Evolutionary conservation across 2,113 vertebrate genomes (phyloP), one percentile per base, ranked within the genome.

Genomic region (Microtus richardsoni): DNA sequence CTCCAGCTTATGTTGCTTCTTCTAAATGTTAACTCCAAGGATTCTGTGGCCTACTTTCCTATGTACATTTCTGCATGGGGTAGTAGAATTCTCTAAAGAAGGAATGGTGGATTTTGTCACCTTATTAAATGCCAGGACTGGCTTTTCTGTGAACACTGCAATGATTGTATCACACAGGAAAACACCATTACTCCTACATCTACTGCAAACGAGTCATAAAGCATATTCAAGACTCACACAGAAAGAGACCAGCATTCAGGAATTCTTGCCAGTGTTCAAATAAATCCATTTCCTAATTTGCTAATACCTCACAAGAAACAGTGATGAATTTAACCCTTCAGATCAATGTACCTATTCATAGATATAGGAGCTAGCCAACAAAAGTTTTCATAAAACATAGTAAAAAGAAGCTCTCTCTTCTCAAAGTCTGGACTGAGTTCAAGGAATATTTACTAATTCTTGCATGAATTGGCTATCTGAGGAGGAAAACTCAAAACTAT

Each of bases 101-200:
- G 78, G 14, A 91, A 26, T 82, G 52, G 71, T 73, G 8, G 24
- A 1, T 82, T 96, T 94, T 80, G 54, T 54, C 87, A 93, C 47
- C 16, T 49, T 75, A 64, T 86, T 91, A 82, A 91, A 44, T 68
- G 19, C 16, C 33, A 77, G 86, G 39, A 91, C 17, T 68, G 12
- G 44, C 22, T 89, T 96, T 86, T 88, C 74, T 74, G 36, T n/a
- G 52, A 96, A 96, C 91, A 94, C 73, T 94, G 39, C 89, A 68
- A 78, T 52, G 62, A 74, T 89, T 91, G 36, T 96, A 74, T 68
- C 74, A 62, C 22, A 30, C 60, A 30, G 10, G 41, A 78, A 91
- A 95, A n/a, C 68, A 74, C 24, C n/a, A 30, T 24, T 82, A 44
- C 44, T 96, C 68, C 62, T 60, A 62, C 49, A 89, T 84, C 92